Conservation (phyloP, 2,888 invertebrate genomes). For the Ectemnius continuus region DNA sequence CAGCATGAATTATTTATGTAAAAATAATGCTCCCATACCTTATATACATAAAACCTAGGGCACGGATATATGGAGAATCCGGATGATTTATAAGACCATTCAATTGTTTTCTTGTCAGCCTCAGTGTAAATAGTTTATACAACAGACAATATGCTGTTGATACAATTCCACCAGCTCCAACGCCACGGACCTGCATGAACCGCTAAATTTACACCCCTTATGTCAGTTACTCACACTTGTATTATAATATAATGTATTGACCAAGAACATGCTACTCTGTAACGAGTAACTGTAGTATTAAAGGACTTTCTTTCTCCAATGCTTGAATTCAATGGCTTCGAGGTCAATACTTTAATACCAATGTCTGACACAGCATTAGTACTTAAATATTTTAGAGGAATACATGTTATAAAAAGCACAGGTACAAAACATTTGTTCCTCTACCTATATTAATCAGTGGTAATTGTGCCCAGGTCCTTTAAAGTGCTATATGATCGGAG, state of each 20-base stretch:
- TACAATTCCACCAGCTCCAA: slow-evolving; percentile 99
- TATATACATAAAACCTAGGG: slow-evolving; percentile 91
- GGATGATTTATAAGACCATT: slow-evolving; percentile 96
- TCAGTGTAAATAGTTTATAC: slow-evolving; percentile 97
- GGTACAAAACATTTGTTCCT: slow-evolving; percentile 31
- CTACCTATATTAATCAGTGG: slow-evolving; percentile 21
- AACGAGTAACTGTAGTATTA: slow-evolving; percentile 56
- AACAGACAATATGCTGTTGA: slow-evolving; percentile 99
- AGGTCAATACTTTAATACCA: slow-evolving; percentile 24
- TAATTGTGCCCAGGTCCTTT: slow-evolving; percentile 33
- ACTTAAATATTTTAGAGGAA: slow-evolving; percentile 8
- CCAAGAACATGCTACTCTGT: slow-evolving; percentile 66
- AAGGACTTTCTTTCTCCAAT: slow-evolving; percentile 35
- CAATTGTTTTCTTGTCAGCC: slow-evolving; percentile 98
- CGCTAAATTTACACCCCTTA: slow-evolving; percentile 69
- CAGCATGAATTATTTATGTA: neutral
- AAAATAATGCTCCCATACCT: slow-evolving; percentile 77
- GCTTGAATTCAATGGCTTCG: slow-evolving; percentile 15
- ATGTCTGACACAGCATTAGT: slow-evolving; percentile 18
- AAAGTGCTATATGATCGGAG: slow-evolving; percentile 36
- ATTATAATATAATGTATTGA: slow-evolving; percentile 63
- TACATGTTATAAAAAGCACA: slow-evolving; percentile 26
- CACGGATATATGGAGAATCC: slow-evolving; percentile 98
- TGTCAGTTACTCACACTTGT: slow-evolving; percentile 59
- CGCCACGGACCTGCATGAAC: slow-evolving; percentile 91